Conservation (phyloP, 2,113 vertebrate genomes). For the Triplophysa siluroides region DNA sequence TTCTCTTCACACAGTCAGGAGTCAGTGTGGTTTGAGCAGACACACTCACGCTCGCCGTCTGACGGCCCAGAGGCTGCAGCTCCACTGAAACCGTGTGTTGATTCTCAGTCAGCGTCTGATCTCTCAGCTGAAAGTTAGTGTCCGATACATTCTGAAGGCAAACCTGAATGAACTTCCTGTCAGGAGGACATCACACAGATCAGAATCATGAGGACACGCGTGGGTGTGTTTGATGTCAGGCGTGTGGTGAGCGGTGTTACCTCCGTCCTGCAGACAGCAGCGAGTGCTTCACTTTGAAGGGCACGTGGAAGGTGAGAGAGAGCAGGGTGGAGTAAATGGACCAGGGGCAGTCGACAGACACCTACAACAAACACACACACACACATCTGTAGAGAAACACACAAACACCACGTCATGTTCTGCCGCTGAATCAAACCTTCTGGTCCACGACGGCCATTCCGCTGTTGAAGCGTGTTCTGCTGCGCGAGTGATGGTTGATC, state of each 20-base stretch:
- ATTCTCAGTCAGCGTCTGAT: slow-evolving; percentile 76
- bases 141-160: slow-evolving; percentile 92
- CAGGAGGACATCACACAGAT: slow-evolving; percentile 19
- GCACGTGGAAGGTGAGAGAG: slow-evolving; percentile 91
- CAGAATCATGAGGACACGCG: not conserved
- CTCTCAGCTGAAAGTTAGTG: slow-evolving; percentile 83
- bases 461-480: slow-evolving; percentile 76
- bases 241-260: slow-evolving; percentile 61
- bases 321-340: slow-evolving; percentile 97
- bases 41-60: slow-evolving; percentile 79
- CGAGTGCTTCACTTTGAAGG: slow-evolving; percentile 89
- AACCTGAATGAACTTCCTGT: slow-evolving; percentile 94
- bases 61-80: slow-evolving; percentile 79
- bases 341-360: slow-evolving; percentile 98
- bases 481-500: slow-evolving; percentile 73
- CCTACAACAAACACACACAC: slow-evolving; percentile 69
- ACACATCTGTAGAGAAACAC: not conserved
- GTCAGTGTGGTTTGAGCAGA: no score
- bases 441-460: slow-evolving; percentile 87
- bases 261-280: slow-evolving; percentile 90
- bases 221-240: not conserved
- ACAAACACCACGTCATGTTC: not conserved
- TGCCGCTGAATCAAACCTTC: slow-evolving; percentile 71
- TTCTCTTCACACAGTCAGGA: no score
- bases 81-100: slow-evolving; percentile 67